Evolutionary conservation across 2,113 vertebrate genomes (phyloP), one percentile per base, ranked within the genome.

Genomic region (Poecilia latipinna): DNA sequence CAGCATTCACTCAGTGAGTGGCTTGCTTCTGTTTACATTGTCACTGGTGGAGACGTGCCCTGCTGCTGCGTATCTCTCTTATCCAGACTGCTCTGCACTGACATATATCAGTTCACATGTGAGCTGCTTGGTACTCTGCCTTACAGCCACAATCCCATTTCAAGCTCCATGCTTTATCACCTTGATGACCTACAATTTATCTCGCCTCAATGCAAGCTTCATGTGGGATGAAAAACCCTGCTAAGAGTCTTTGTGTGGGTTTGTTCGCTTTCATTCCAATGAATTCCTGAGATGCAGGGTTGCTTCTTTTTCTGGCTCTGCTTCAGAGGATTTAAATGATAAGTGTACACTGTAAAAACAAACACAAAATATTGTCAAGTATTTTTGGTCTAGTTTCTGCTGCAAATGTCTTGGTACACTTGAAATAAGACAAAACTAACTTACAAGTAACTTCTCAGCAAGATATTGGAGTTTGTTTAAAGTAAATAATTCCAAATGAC

Each of bases 61-160:
- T 8, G 61, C 61, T 57, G 51, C 51, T 57, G 57, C 32, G 6
- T 75, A 82, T 80, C 84, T 74, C 72, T 81, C 77, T 78, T 28
- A 71, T 78, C 75, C 82, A 83, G 74, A 39, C 82, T 68, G 65
- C 70, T 48, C 26, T 37, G 75, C 62, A 60, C 68, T 4, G 66
- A 67, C 74, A 71, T 61, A 65, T 62, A 89, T 88, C 75, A 70
- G 60, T 74, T 79, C 61, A 78, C 61, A 32, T 42, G 75, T 68
- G 70, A 31, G 69, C 79, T 42, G 72, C 78, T 73, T 62, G 37
- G 35, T 35, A 22, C 64, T 0, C 39, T 8, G 69, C 74, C 72
- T 78, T 70, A 84, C 77, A 68, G 75, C 39, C 78, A 72, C 83
- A 77, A 86, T 90, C 74, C 84, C 65, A 78, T 89, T 86, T 85